These are phyloP conservation scores for Stylophora pistillata DNA, from an alignment of 64 coral and sea anemone genomes.

Conservation along the genomic window DNA sequence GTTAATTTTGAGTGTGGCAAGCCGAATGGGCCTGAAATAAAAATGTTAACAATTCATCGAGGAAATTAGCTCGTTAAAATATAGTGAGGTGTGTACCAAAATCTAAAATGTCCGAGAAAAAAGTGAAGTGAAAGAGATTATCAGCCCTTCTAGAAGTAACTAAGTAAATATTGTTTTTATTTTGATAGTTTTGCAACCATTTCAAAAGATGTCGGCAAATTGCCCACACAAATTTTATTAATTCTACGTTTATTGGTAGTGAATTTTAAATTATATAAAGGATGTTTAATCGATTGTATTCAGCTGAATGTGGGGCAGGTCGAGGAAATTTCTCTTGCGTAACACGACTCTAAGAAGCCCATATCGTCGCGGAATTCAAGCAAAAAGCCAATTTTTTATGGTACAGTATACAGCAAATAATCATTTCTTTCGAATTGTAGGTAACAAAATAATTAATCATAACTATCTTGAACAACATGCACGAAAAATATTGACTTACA, in stretches of 20 bases:
- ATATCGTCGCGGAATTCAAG: no score
- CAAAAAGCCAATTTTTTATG: no score
- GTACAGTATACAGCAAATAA: background rate
- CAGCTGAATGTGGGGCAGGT: background rate
- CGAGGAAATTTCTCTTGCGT: background rate
- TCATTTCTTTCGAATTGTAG: no score
- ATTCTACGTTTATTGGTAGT: background rate
- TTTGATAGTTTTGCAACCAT: background rate
- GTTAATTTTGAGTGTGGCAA: conserved; percentile 24
- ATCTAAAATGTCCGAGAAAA: background rate
- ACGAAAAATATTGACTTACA: conserved; percentile 19
- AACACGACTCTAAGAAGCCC: background rate
- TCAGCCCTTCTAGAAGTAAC: no score
- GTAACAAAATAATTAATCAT: no score
- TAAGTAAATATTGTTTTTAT: background rate
- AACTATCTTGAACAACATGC: background rate
- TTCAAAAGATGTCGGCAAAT: conserved; percentile 16
- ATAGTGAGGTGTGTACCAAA: background rate
- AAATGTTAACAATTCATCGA: conserved; percentile 5
- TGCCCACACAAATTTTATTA: conserved; percentile 12
- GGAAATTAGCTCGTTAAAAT: background rate
- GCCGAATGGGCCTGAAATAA: background rate
- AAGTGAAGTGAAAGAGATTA: background rate
- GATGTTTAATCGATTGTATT: background rate
- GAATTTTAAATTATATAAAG: background rate